Conservation (phyloP, 2,113 vertebrate genomes). For the Chaenocephalus aceratus region DNA sequence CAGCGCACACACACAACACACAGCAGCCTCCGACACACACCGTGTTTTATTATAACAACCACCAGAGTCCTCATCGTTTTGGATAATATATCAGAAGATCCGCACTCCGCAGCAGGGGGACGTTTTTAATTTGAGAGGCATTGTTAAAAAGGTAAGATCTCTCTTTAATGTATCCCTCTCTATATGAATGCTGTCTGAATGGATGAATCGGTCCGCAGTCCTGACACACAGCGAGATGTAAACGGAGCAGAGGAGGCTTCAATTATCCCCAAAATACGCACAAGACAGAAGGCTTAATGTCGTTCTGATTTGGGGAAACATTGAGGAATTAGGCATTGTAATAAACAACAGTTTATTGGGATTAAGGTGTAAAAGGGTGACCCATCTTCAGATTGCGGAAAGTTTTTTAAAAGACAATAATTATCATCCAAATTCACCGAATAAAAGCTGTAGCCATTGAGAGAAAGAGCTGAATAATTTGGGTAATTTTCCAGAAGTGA, state of each 20-base stretch:
- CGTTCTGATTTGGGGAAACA: neutral
- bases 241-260: neutral
- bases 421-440: neutral
- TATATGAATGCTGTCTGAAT: neutral
- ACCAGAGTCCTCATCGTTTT: slow-evolving; percentile 31
- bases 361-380: neutral
- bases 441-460: neutral
- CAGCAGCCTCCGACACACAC: slow-evolving; percentile 30
- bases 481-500: neutral
- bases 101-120: slow-evolving; percentile 34
- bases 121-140: slow-evolving; percentile 30
- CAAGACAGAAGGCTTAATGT: neutral
- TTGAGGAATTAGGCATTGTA: neutral
- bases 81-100: slow-evolving; percentile 78
- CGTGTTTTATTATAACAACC: neutral
- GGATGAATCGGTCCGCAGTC: neutral
- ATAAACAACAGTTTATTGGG: neutral
- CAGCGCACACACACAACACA: slow-evolving; percentile 40
- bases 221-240: neutral
- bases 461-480: neutral
- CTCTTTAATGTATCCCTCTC: neutral
- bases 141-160: slow-evolving; percentile 63
- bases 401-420: slow-evolving; percentile 2
- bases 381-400: neutral
- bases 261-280: neutral